Evolutionary conservation across 2,113 vertebrate genomes (phyloP).

Genomic region (Neoarius graeffei): DNA sequence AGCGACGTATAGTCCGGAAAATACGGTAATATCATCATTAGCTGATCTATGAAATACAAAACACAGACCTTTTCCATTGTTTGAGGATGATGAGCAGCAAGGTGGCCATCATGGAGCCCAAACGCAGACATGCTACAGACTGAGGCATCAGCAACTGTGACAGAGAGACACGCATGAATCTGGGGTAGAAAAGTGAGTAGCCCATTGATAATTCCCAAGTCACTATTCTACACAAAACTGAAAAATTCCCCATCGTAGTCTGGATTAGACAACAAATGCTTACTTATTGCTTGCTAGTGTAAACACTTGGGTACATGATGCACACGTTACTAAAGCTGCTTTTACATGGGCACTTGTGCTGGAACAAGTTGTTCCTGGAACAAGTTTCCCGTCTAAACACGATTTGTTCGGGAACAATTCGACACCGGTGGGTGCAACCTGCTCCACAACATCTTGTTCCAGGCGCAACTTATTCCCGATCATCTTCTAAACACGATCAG

Average conservation of each 20-base stretch:
- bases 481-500: too few relatives aligned
- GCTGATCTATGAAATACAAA: background rate
- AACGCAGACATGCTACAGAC: slow-evolving; percentile 84
- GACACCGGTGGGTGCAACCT: too few relatives aligned
- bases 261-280: background rate
- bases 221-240: too few relatives aligned
- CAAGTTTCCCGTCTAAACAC: too few relatives aligned
- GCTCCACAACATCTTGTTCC: too few relatives aligned
- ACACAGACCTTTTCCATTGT: slow-evolving; percentile 87
- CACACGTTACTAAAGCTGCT: background rate
- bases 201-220: background rate
- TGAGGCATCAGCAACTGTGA: slow-evolving; percentile 80
- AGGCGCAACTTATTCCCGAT: too few relatives aligned
- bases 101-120: slow-evolving; percentile 93
- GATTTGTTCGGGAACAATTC: too few relatives aligned
- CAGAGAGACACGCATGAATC: background rate
- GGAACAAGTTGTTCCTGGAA: too few relatives aligned
- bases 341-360: too few relatives aligned
- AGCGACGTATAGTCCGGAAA: too few relatives aligned
- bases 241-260: background rate
- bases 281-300: background rate
- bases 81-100: slow-evolving; percentile 89
- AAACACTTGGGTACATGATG: too few relatives aligned
- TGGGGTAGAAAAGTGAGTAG: background rate
- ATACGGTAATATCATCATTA: background rate